Percentiles rank a stretch among this genome's conserved stretches.
These are phyloP conservation scores for Acipenser oxyrinchus DNA, from an alignment of 2,797 vertebrate species.

Conservation along the genomic window DNA sequence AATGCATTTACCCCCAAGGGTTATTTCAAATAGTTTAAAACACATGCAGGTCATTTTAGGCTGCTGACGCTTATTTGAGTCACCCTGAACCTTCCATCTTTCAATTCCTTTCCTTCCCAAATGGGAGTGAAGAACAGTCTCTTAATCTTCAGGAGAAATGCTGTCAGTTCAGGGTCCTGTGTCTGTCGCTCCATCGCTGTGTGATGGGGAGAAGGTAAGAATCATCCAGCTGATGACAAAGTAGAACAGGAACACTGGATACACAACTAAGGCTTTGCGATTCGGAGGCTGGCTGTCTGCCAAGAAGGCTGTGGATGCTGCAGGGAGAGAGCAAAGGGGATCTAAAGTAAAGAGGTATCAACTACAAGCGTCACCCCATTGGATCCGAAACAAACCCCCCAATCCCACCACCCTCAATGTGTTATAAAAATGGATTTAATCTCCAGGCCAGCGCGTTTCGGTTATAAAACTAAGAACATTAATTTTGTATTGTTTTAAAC, in stretches of 20 bases:
- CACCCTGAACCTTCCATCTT: no score
- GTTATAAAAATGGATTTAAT: not conserved
- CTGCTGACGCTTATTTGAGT: no score
- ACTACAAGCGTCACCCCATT: not conserved
- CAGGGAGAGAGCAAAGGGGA: slow-evolving; percentile 10
- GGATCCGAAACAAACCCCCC: no score
- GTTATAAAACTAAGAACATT: no score
- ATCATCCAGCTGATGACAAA: slow-evolving; percentile 97
- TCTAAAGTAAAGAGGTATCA: not conserved
- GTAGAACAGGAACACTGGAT: slow-evolving; percentile 96
- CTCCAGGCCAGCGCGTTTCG: not conserved
- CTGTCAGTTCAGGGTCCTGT: no score
- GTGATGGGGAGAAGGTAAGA: slow-evolving; percentile 75
- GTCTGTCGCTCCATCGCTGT: not conserved
- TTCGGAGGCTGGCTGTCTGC: slow-evolving; percentile 86
- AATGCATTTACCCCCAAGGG: no score
- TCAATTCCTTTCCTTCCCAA: no score
- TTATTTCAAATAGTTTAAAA: no score
- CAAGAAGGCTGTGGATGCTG: slow-evolving; percentile 91
- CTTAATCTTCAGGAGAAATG: no score
- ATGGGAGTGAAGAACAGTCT: no score
- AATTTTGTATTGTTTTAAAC: no score
- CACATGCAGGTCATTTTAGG: no score
- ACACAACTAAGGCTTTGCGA: slow-evolving; percentile 84
- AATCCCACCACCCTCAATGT: not conserved